phyloP scores from a whole-genome alignment of 2,888 invertebrate genomes.

The Drosophila phalerata region DNA sequence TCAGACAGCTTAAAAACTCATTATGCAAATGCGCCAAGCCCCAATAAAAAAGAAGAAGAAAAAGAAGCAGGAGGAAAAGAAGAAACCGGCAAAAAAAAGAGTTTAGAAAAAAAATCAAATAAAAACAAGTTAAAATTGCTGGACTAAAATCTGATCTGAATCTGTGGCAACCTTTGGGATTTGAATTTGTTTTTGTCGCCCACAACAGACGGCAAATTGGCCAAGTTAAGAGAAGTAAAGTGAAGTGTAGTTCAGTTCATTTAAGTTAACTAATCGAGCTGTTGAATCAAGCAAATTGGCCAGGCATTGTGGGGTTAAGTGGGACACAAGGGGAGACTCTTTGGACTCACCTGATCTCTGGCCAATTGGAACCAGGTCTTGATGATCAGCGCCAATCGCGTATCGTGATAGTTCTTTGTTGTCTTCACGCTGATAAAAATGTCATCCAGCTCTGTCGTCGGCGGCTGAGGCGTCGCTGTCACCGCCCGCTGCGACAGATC shows the following conservation, averaged over 20 bases:
- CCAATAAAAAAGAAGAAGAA: conserved; percentile 7
- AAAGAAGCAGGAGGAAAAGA: background rate
- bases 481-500: conserved; percentile 85
- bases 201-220: conserved; percentile 62
- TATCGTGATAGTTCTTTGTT: conserved; percentile 93
- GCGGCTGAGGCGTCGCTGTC: conserved; percentile 86
- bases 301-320: conserved; percentile 9
- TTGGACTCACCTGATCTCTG: conserved; percentile 91
- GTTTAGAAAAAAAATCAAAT: background rate
- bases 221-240: conserved; percentile 7
- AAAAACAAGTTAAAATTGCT: conserved; percentile 8
- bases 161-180: conserved; percentile 60
- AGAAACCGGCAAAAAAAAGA: background rate
- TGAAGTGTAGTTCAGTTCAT: background rate
- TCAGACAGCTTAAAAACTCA: conserved; percentile 79
- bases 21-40: conserved; percentile 74
- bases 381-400: conserved; percentile 93
- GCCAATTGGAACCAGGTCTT: conserved; percentile 98
- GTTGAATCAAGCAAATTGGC: conserved; percentile 50
- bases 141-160: conserved; percentile 40
- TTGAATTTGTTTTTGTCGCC: conserved; percentile 54
- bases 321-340: background rate
- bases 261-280: conserved; percentile 43
- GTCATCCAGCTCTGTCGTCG: conserved; percentile 92
- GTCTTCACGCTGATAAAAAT: conserved; percentile 98